Base-by-base conservation (phyloP, 2,888 invertebrate genomes). In the Andrena haemorrhoa region DNA sequence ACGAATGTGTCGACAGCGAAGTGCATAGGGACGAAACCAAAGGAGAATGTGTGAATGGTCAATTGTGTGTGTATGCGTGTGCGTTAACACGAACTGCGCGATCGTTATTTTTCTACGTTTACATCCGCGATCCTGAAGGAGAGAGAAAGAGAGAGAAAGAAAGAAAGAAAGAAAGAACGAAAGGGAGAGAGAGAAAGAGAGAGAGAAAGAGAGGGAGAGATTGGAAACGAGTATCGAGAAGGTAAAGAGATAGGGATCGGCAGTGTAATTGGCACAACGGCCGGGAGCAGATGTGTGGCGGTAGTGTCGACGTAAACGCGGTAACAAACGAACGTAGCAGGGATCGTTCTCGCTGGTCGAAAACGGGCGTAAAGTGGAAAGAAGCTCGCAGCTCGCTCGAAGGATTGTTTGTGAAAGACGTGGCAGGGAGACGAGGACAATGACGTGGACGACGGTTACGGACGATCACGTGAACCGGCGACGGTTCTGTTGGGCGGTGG, bases 21-120 rank as follows among this genome's bases (percentile, higher is more conserved):
- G 20, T n/a, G 61, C 56, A 72, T 60, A 33, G 35, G 23, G 53
- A n/a, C 75, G 51, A 69, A 56, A 47, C 31, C n/a, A 60, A 74
- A 74, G 47, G 49, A 12, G 69, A 51, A 53, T 65, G 65, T 20
- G 68, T 58, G 75, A 41, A 41, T 41, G 41, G 16, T 41, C 41
- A 41, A 16, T 41, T 68, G 68, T 60, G 78, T 75, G 75, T 75
- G 75, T 71, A 74, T 76, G 69, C 66, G 81, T 71, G 85, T 35
- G 64, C 68, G 76, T 82, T 73, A 79, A 82, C 82, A 72, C 76
- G 86, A 84, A 86, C 76, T 75, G 81, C 80, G 84, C 80, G 86
- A 81, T 83, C 86, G 85, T 89, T 89, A 88, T 88, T 88, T 89
- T 89, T 89, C 82, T 88, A 86, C 85, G 84, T 88, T 81, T 83